Conservation (phyloP, 2,888 invertebrate species). For the Caradrina clavipalpis region DNA sequence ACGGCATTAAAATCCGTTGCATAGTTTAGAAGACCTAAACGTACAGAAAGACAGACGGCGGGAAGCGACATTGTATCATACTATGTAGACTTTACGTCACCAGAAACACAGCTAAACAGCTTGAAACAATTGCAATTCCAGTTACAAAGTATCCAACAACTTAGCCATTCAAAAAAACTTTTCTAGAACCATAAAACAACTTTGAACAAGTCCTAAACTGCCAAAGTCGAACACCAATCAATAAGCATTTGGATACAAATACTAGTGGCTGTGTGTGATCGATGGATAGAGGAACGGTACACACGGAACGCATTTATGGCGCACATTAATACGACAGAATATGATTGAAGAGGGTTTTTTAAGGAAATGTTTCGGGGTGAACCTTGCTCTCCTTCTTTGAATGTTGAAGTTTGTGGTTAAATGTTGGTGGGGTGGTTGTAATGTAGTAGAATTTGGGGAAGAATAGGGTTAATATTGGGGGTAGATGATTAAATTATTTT, state of each 20-base stretch:
- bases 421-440: not conserved
- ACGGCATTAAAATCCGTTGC: too few species aligned
- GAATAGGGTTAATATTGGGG: not conserved
- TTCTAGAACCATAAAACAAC: not conserved
- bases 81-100: too few species aligned
- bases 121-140: too few species aligned
- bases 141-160: not conserved
- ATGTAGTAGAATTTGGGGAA: not conserved
- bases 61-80: too few species aligned
- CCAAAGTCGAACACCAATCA: conserved; percentile 32
- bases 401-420: conserved; percentile 4
- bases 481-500: not conserved
- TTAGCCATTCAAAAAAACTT: not conserved
- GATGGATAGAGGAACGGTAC: conserved; percentile 18
- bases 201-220: conserved; percentile 6
- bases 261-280: conserved; percentile 27
- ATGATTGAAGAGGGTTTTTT: conserved; percentile 49
- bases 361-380: conserved; percentile 18
- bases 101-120: too few species aligned
- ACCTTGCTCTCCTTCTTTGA: not conserved
- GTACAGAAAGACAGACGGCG: too few species aligned
- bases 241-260: conserved; percentile 34
- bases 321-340: conserved; percentile 39
- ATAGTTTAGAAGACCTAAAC: too few species aligned
- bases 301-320: conserved; percentile 43